Evolutionary conservation across 2,113 vertebrate genomes (phyloP).

Genomic region (Myrmophylax atrothorax): DNA sequence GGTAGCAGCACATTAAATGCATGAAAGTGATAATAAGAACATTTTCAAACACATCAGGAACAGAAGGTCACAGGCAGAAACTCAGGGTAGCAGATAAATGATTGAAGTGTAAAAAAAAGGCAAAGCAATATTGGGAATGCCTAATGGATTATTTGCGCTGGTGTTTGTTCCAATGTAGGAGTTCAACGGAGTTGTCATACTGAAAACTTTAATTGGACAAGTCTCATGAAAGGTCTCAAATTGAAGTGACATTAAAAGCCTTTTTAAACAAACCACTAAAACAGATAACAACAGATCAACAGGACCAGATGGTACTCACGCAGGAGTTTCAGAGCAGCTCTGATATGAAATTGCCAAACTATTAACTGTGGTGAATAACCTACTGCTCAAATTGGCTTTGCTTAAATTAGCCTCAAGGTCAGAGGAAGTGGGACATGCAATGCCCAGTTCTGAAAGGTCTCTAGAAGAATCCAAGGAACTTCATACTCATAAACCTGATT

Average conservation of each 20-base stretch:
- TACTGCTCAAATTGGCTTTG: constrained; percentile 17
- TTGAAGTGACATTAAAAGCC: constrained; percentile 1
- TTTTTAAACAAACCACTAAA: constrained; percentile 14
- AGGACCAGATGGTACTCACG: constrained; percentile 19
- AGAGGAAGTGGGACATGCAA: not conserved
- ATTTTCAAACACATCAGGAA: not conserved
- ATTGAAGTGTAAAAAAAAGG: not conserved
- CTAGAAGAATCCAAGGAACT: not conserved
- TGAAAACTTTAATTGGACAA: constrained; percentile 5
- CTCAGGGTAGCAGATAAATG: not conserved
- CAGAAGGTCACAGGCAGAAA: constrained; percentile 11
- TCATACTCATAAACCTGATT: not conserved
- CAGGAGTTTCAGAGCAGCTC: constrained; percentile 41
- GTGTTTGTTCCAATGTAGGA: not conserved
- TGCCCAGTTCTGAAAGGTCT: not conserved
- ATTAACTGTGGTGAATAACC: constrained; percentile 30
- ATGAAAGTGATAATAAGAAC: not conserved
- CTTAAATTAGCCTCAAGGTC: constrained; percentile 37
- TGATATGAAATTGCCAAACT: constrained; percentile 44
- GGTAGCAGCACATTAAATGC: not conserved
- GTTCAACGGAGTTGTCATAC: not conserved
- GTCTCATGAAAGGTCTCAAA: constrained; percentile 14
- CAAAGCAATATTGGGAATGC: not conserved
- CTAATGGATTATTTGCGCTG: not conserved
- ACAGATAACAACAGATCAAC: constrained; percentile 6